Percentiles rank a stretch among this genome's conserved stretches.
Evolutionary conservation across 2,797 vertebrate species (phyloP).

Genomic region (Chlorospingus semifuscus): DNA sequence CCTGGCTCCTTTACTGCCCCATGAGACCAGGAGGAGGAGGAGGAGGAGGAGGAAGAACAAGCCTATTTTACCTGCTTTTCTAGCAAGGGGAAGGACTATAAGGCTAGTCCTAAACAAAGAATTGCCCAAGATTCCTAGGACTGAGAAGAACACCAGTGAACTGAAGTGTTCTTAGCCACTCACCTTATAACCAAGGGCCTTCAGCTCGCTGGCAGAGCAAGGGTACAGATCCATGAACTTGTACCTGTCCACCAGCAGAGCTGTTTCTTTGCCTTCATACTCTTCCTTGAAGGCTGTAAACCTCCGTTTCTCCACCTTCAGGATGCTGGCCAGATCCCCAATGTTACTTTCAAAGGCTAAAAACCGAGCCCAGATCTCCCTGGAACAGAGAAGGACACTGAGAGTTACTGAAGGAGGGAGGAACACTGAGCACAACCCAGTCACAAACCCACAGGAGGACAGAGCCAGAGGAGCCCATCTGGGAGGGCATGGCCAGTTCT

Average conservation of each 20-base stretch:
- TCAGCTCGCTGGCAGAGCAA: conserved; percentile 94
- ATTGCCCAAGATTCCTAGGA: neutral
- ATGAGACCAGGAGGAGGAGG: neutral
- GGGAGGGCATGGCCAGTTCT: neutral
- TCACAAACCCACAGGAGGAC: neutral
- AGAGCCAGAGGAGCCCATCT: neutral
- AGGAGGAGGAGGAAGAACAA: neutral
- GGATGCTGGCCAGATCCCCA: conserved; percentile 96
- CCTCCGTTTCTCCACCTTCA: conserved; percentile 95
- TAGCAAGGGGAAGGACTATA: neutral
- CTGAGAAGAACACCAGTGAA: neutral
- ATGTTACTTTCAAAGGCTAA: conserved; percentile 98
- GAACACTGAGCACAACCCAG: neutral
- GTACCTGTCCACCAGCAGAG: conserved; percentile 94
- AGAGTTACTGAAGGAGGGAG: neutral
- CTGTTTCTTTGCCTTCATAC: conserved; percentile 97
- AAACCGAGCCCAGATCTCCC: conserved; percentile 98
- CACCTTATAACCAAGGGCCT: conserved; percentile 98
- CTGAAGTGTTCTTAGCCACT: neutral
- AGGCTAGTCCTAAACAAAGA: neutral
- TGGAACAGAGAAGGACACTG: conserved; percentile 62
- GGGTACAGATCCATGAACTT: conserved; percentile 99
- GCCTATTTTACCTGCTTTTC: neutral
- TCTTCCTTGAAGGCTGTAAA: conserved; percentile 98
- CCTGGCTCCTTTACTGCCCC: neutral